Evolutionary conservation across 2,113 vertebrate genomes (phyloP), one percentile per base, ranked within the genome.

Genomic region (Puntigrus tetrazona): DNA sequence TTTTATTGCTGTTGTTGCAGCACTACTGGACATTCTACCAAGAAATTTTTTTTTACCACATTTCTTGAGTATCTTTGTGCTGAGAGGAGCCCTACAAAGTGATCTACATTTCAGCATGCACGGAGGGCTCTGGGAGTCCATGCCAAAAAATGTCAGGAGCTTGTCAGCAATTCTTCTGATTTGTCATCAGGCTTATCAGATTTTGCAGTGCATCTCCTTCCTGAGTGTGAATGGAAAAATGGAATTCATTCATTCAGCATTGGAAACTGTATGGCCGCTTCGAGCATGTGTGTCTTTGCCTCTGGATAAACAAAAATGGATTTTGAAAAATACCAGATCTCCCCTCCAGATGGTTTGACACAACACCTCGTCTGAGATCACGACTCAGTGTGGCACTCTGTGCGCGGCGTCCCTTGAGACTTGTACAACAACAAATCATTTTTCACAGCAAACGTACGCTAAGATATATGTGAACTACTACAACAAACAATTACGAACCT

Each of bases 141-240:
- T 85, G 87, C 85, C 87, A 88, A 84, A 88, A 78, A 84, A 80
- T 83, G 81, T 88, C 84, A 81, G 77, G 73, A 41, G 61, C 78
- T 83, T 88, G 75, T 88, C 87, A 88, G 81, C 85, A 84, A 88
- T 88, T 83, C 82, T 85, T 80, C 83, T 25, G 78, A 85, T 86
- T 88, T 88, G 87, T 88, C 87, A 88, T 86, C 87, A 83, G 78
- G 73, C 87, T 88, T 88, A 88, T 88, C 87, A 88, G 87, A 88
- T 88, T 86, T 47, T 72, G 85, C 73, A 69, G 78, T 72, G 85
- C 86, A 88, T 88, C 87, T 88, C 87, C 83, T 88, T 86, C 82
- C 82, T 82, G 73, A 85, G 87, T 83, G 85, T 78, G 82, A 88
- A 88, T 82, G 78, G 87, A 88, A 88, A 88, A 88, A 84, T 88